Evolutionary conservation across 2,797 vertebrate genomes (phyloP).

Genomic region (Sphenopsis melanotis): DNA sequence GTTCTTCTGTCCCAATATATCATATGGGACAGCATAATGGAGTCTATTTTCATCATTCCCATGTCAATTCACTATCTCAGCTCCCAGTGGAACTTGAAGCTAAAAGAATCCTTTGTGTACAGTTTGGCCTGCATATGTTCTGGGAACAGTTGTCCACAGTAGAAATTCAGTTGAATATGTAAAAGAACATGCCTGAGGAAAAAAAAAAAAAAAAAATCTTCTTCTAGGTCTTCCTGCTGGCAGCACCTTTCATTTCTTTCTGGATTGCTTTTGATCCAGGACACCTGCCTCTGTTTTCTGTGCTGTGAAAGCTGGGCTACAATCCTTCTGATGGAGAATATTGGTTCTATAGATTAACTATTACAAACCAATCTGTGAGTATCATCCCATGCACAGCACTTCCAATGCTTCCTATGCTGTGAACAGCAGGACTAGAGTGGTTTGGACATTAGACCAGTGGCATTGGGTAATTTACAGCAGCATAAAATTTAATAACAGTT

Average conservation of each 20-base stretch:
- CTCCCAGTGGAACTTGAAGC: background rate
- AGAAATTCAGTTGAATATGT: slow-evolving; percentile 48
- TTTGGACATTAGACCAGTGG: background rate
- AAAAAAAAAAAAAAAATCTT: background rate
- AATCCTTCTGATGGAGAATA: background rate
- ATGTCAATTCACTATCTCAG: background rate
- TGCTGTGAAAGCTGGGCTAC: background rate
- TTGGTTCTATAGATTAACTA: background rate
- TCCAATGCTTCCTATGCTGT: rapidly evolving
- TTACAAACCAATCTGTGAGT: background rate
- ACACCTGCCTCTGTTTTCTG: slow-evolving; percentile 11
- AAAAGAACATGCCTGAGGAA: slow-evolving; percentile 23
- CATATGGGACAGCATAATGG: slow-evolving; percentile 1
- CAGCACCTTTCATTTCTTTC: background rate
- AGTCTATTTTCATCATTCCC: slow-evolving; percentile 7
- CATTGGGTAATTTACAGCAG: background rate
- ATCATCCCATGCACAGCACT: background rate
- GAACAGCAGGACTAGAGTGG: background rate
- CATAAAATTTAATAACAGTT: background rate
- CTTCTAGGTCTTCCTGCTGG: slow-evolving; percentile 51
- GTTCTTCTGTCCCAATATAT: background rate
- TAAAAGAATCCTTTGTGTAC: slow-evolving; percentile 45
- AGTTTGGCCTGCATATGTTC: slow-evolving; percentile 38
- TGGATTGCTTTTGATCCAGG: background rate
- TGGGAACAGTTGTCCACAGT: slow-evolving; percentile 37